A percentile compares a stretch with the other conserved stretches of the same genome.
Conservation (phyloP, 2,797 vertebrate genomes). For the Echeneis naucrates region DNA sequence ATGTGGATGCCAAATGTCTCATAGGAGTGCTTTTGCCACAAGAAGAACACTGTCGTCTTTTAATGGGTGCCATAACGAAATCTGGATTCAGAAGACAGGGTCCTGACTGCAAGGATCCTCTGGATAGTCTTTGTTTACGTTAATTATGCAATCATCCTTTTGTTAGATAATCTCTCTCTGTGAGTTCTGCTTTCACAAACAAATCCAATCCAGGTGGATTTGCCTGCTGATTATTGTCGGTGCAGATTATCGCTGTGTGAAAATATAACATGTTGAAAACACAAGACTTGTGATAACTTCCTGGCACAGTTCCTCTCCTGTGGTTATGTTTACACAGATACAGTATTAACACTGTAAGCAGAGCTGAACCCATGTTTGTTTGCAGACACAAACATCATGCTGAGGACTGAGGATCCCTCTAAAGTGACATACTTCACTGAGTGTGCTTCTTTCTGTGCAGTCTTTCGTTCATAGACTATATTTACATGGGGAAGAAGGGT, state of each 20-base stretch:
- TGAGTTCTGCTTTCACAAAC: neutral
- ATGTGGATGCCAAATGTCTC: conserved; percentile 22
- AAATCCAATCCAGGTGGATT: neutral
- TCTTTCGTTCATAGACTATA: no score
- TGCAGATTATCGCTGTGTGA: neutral
- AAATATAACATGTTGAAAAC: neutral
- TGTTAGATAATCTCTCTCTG: no score
- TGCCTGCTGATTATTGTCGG: neutral
- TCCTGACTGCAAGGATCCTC: neutral
- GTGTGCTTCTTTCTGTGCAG: neutral
- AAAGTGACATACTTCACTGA: neutral
- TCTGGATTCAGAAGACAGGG: neutral
- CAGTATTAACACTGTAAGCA: conserved; percentile 11
- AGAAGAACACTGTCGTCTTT: neutral
- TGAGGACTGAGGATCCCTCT: neutral
- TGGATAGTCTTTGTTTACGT: neutral
- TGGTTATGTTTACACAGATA: conserved; percentile 29
- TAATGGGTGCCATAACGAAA: neutral
- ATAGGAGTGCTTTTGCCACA: neutral
- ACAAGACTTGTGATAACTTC: conserved; percentile 3
- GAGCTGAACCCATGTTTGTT: neutral
- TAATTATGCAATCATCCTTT: neutral
- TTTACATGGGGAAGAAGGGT: no score
- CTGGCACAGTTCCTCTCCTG: conserved; percentile 16
- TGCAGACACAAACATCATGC: neutral